A percentile compares a stretch with the other conserved stretches of the same genome.
Evolutionary conservation across 2,797 vertebrate genomes (phyloP).

Genomic region (Thamnophis elegans): DNA sequence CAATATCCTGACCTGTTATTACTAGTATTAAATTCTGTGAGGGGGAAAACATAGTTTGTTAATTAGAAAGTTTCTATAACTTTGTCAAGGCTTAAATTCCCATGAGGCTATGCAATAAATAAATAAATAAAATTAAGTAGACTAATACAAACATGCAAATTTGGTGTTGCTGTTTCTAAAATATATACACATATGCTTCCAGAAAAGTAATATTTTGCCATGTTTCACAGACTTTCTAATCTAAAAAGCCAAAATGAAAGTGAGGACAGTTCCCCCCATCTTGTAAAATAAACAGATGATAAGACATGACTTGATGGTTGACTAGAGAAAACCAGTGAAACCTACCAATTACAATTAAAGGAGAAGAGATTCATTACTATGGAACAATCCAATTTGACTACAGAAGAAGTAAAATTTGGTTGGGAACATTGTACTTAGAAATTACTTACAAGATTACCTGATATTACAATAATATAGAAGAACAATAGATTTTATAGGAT

Average conservation of each 20-base stretch:
- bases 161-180: neutral
- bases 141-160: neutral
- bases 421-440: neutral
- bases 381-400: neutral
- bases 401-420: neutral
- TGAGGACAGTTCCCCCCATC: fast-evolving
- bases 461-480: neutral
- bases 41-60: neutral
- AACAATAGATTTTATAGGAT: neutral
- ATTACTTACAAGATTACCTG: neutral
- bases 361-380: neutral
- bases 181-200: neutral
- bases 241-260: neutral
- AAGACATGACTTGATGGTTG: neutral
- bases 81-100: neutral
- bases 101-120: neutral
- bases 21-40: neutral
- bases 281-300: neutral
- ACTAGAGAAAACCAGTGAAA: neutral
- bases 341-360: neutral
- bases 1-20: neutral
- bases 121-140: too few species aligned
- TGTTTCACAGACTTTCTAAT: neutral
- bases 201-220: neutral
- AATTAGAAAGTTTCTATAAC: neutral